Evolutionary conservation across 2,888 invertebrate genomes (phyloP).

Genomic region (Epinotia ramella): DNA sequence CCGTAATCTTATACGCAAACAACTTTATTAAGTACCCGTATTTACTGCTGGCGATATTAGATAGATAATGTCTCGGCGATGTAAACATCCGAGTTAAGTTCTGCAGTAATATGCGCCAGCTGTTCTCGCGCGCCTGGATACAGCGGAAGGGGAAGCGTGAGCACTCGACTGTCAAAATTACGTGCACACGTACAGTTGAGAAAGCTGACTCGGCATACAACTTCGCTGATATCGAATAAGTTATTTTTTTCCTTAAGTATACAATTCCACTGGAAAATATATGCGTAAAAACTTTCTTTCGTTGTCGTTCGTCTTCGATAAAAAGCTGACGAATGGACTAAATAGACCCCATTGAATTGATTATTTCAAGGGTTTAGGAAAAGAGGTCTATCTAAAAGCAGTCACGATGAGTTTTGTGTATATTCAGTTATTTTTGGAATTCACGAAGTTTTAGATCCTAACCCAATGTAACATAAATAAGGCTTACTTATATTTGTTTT

Average conservation of each 20-base stretch:
- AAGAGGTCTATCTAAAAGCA: background rate
- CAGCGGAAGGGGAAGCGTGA: slow-evolving; percentile 48
- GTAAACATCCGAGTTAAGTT: slow-evolving; percentile 26
- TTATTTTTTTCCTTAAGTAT: slow-evolving; percentile 25
- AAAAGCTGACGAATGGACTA: background rate
- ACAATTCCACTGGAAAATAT: background rate
- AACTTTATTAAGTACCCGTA: slow-evolving; percentile 55
- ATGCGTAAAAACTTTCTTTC: background rate
- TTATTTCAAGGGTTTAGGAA: background rate
- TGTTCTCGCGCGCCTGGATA: slow-evolving; percentile 1
- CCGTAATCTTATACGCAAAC: slow-evolving; percentile 54
- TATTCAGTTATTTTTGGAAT: no score
- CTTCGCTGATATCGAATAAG: background rate
- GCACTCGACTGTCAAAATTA: slow-evolving; percentile 62
- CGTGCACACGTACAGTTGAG: slow-evolving; percentile 54
- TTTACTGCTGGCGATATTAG: slow-evolving; percentile 48
- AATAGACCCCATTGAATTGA: background rate
- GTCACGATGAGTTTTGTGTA: no score
- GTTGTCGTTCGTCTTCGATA: background rate
- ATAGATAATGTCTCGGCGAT: slow-evolving; percentile 41
- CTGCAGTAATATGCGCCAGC: slow-evolving; percentile 49
- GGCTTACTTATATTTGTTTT: no score
- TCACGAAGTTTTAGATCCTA: background rate
- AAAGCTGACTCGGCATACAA: slow-evolving; percentile 42
- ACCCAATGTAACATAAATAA: background rate